These are phyloP conservation scores for Drosophila recens DNA, from an alignment of 2,888 invertebrate species.

Conservation along the genomic window DNA sequence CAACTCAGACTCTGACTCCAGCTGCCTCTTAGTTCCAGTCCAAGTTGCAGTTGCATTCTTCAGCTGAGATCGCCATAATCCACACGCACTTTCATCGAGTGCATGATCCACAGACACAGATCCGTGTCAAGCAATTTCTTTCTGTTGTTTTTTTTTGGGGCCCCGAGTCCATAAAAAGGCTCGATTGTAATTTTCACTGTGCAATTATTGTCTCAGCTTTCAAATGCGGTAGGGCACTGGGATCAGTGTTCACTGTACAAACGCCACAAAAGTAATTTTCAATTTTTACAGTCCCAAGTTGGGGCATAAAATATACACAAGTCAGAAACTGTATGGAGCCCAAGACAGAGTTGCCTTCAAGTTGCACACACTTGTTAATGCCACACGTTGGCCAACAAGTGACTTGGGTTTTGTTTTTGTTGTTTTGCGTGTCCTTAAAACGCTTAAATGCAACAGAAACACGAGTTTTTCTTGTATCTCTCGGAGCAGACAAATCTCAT, in stretches of 20 bases:
- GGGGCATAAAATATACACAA: conserved; percentile 71
- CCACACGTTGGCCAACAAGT: conserved; percentile 43
- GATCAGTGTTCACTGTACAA: not conserved
- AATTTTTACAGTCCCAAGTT: conserved; percentile 54
- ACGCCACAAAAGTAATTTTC: too few species aligned
- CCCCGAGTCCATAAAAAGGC: conserved; percentile 64
- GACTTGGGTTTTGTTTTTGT: not conserved
- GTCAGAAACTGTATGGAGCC: conserved; percentile 32
- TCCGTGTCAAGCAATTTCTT: conserved; percentile 48
- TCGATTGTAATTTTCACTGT: conserved; percentile 77
- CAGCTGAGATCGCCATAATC: conserved; percentile 45
- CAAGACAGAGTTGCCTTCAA: conserved; percentile 2
- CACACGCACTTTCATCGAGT: conserved; percentile 73
- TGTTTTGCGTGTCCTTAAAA: conserved; percentile 70
- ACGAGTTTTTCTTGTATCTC: conserved; percentile 71
- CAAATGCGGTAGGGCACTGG: conserved; percentile 69
- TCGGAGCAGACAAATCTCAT: conserved; percentile 76
- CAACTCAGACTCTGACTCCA: not conserved
- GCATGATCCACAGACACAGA: conserved; percentile 39
- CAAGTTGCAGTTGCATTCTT: not conserved
- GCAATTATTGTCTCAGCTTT: conserved; percentile 77
- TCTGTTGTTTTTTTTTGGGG: not conserved
- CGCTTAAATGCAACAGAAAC: conserved; percentile 65
- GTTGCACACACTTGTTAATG: conserved; percentile 52
- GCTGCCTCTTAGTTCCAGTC: not conserved